Conservation (phyloP, 2,888 invertebrate genomes). For the Drosophila atripex region DNA sequence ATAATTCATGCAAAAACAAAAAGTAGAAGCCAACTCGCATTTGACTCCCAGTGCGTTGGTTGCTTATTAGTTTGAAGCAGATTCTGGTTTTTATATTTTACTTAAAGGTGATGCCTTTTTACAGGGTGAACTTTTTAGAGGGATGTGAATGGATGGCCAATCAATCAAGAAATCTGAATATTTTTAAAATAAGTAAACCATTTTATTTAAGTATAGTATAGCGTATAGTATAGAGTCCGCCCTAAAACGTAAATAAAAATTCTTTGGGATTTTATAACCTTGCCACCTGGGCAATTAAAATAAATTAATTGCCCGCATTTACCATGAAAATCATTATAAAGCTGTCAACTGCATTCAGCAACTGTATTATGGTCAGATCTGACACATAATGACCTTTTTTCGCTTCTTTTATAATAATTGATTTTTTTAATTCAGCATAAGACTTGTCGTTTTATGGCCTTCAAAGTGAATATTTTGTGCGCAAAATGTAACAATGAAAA, state of each 20-base stretch:
- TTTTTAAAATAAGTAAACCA: not conserved
- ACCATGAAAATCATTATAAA: slow-evolving; percentile 46
- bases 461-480: slow-evolving; percentile 14
- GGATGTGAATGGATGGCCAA: not conserved
- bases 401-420: slow-evolving; percentile 22
- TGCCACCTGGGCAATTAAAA: slow-evolving; percentile 17
- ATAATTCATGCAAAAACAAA: not conserved
- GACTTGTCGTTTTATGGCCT: slow-evolving; percentile 17
- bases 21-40: slow-evolving; percentile 11
- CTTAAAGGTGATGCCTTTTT: not conserved
- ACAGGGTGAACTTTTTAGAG: too few relatives aligned
- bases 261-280: not conserved
- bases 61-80: slow-evolving; percentile 16
- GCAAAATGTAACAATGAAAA: slow-evolving; percentile 28
- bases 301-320: slow-evolving; percentile 42
- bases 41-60: slow-evolving; percentile 21
- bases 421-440: slow-evolving; percentile 15
- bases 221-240: not conserved
- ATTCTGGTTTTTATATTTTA: slow-evolving; percentile 8
- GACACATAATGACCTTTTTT: slow-evolving; percentile 26
- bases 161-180: not conserved
- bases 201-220: not conserved
- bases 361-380: slow-evolving; percentile 25
- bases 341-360: slow-evolving; percentile 45
- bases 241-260: not conserved